Evolutionary conservation across 1,140 invertebrate genomes (phyloP), one percentile per base, ranked within the genome.

Genomic region (Megathymus violae): DNA sequence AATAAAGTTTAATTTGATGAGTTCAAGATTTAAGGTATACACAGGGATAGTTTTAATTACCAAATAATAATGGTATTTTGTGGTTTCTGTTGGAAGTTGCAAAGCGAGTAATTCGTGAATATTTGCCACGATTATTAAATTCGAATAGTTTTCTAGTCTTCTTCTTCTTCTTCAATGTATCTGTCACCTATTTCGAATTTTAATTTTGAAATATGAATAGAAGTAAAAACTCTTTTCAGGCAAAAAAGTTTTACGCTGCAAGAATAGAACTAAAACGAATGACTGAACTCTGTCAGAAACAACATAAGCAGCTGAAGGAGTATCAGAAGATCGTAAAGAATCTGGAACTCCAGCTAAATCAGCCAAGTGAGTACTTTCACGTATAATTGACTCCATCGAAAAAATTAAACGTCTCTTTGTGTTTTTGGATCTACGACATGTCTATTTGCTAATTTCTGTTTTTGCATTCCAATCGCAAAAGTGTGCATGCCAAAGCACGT

Each of bases 241-340:
- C 82, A 6, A 88, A 88, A 46, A 91, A 92, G 60, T 92, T 91
- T 63, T 81, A 83, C 48, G 62, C 76, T 6, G 84, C 85, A 0
- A 69, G 86, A 44, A 82, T 40, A 0, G 89, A 92, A 62, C 50
- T 91, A 15, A 89, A 86, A 59, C 80, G 84, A 0, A 82, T 91
- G 80, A 84, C 80, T 3, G 79, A 86, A 36, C 44, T 91, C 3
- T 82, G 79, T 58, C 81, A 90, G 63, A 91, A 88, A 36, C 86
- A 91, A 67, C 83, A 89, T 58, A 78, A 67, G 14, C 82, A 89
- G 44, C 25, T 91, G 14, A 90, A 84, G 25, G 84, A 91, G 16
- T 79, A 85, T 56, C 81, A 89, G 47, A 88, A 82, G 62, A 78
- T 80, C 40, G 84, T 91, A 16, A 88, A 91, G 46, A 62, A 67